Conservation (phyloP, 2,797 vertebrate species). For the Parambassis ranga region DNA sequence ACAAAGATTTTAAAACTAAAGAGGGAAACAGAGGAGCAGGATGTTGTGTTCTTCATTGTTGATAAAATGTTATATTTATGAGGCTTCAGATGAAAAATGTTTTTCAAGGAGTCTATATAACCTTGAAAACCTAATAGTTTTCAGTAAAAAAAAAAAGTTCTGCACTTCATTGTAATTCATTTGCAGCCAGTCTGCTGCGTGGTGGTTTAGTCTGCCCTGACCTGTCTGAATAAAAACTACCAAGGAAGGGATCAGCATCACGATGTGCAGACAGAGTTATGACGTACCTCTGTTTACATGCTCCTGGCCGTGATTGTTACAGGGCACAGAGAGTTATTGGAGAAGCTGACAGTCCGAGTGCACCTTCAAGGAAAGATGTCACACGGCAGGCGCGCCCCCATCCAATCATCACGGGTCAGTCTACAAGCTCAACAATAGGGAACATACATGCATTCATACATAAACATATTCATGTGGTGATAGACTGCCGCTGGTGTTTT, state of each 20-base stretch:
- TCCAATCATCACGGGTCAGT: slow-evolving; percentile 86
- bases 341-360: slow-evolving; percentile 29
- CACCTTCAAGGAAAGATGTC: slow-evolving; percentile 57
- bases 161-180: background rate
- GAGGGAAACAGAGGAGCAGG: background rate
- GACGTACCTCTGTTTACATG: slow-evolving; percentile 11
- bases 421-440: slow-evolving; percentile 1
- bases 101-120: background rate
- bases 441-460: background rate
- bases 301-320: slow-evolving; percentile 29
- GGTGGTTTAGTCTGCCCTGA: background rate
- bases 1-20: background rate
- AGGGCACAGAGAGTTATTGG: slow-evolving; percentile 49
- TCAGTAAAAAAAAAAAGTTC: background rate
- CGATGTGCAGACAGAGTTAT: slow-evolving; percentile 1
- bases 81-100: background rate
- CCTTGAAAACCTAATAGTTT: background rate
- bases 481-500: background rate
- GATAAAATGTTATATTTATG: background rate
- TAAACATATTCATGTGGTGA: background rate
- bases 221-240: slow-evolving; percentile 7
- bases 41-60: background rate
- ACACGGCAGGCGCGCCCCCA: slow-evolving; percentile 57
- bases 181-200: background rate
- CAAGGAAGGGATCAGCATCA: background rate